Conservation (phyloP, 2,113 vertebrate species). For the Nanorana parkeri region DNA sequence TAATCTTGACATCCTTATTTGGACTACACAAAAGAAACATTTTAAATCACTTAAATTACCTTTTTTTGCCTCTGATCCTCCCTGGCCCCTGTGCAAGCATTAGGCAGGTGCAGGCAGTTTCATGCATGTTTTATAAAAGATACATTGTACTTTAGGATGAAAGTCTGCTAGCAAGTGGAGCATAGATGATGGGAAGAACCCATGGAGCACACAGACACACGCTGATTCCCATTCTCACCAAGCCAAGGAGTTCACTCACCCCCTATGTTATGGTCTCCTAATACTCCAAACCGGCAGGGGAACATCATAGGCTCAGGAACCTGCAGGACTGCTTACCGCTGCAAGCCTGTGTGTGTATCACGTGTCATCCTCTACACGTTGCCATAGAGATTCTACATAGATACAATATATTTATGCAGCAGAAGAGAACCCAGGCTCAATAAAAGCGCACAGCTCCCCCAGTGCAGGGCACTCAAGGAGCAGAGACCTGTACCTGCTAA, state of each 20-base stretch:
- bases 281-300: slow-evolving; percentile 1
- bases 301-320: slow-evolving; percentile 22
- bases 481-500: background rate
- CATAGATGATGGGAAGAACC: too few relatives aligned
- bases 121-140: background rate
- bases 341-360: slow-evolving; percentile 36
- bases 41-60: too few relatives aligned
- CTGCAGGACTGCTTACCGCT: slow-evolving; percentile 37
- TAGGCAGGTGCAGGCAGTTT: background rate
- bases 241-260: slow-evolving; percentile 18
- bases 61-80: too few relatives aligned
- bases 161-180: too few relatives aligned
- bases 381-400: slow-evolving; percentile 39
- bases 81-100: too few relatives aligned
- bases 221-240: background rate
- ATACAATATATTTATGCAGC: slow-evolving; percentile 45
- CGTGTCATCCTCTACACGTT: slow-evolving; percentile 28
- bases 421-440: slow-evolving; percentile 16
- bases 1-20: background rate
- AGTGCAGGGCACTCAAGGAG: background rate
- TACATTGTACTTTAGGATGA: too few relatives aligned
- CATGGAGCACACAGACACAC: background rate
- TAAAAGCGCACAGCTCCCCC: background rate
- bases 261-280: slow-evolving; percentile 7
- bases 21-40: too few relatives aligned